These are phyloP conservation scores for Lordiphosa mommai DNA, from an alignment of 1,140 invertebrate genomes.

Conservation along the genomic window DNA sequence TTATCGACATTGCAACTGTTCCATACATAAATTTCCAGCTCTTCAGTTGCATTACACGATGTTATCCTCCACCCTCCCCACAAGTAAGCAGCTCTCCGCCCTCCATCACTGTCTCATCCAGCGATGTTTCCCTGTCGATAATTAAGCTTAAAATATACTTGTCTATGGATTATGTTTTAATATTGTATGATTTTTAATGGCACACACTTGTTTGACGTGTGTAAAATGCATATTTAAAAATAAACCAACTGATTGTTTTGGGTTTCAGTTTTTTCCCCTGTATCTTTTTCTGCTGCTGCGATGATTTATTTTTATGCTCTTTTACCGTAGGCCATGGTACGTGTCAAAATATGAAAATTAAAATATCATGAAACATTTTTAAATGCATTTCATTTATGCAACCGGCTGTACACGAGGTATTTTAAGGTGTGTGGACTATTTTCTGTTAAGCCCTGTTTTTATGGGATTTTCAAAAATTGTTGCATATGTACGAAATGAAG, in stretches of 20 bases:
- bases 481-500: too few relatives aligned
- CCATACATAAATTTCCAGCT: constrained; percentile 37
- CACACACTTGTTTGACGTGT: constrained; percentile 24
- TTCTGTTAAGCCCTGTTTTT: background rate
- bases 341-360: constrained; percentile 71
- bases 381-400: constrained; percentile 48
- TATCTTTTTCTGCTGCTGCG: constrained; percentile 4
- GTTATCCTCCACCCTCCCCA: constrained; percentile 21
- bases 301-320: constrained; percentile 36
- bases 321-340: constrained; percentile 19
- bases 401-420: constrained; percentile 12
- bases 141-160: constrained; percentile 68
- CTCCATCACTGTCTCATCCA: constrained; percentile 15
- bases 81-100: too few relatives aligned
- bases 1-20: constrained; percentile 42
- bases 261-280: background rate
- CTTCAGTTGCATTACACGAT: constrained; percentile 32
- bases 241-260: constrained; percentile 10
- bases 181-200: constrained; percentile 57
- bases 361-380: constrained; percentile 48
- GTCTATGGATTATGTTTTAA: constrained; percentile 69
- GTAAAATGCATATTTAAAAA: constrained; percentile 27
- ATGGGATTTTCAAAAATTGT: too few relatives aligned
- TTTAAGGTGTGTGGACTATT: constrained; percentile 19
- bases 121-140: constrained; percentile 39